A percentile compares a stretch with the other conserved stretches of the same genome.
These are phyloP conservation scores for Latrodectus geometricus DNA, from an alignment of 1,140 invertebrate species.

Conservation along the genomic window DNA sequence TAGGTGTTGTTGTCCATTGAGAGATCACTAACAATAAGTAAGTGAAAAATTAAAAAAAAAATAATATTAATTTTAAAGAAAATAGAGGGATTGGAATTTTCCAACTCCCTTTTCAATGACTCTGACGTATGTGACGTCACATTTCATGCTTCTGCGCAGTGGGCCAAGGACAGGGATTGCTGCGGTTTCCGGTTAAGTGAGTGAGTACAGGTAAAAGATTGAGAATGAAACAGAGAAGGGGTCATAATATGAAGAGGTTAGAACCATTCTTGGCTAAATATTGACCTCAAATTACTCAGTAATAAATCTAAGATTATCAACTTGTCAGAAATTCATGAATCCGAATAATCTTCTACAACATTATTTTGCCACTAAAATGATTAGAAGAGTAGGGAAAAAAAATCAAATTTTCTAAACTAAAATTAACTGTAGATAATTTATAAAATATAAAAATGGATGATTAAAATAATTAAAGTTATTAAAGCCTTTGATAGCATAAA, in stretches of 20 bases:
- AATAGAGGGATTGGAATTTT: neutral
- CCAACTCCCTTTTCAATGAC: neutral
- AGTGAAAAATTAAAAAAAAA: neutral
- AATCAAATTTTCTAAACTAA: too few relatives aligned
- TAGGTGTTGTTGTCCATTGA: neutral
- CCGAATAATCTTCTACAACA: neutral
- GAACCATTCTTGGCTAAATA: slow-evolving; percentile 11
- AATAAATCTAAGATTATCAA: neutral
- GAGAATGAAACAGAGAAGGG: slow-evolving; percentile 44
- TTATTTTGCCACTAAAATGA: too few relatives aligned
- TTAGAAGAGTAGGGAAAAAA: too few relatives aligned
- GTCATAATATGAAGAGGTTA: slow-evolving; percentile 21
- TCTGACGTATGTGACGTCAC: slow-evolving; percentile 50
- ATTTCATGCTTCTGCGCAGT: slow-evolving; percentile 8
- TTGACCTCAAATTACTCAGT: slow-evolving; percentile 37
- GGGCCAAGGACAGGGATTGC: slow-evolving; percentile 58
- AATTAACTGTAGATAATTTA: too few relatives aligned
- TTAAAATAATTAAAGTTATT: too few relatives aligned
- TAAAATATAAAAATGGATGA: too few relatives aligned
- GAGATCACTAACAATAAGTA: neutral
- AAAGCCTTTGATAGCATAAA: too few relatives aligned
- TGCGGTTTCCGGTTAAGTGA: slow-evolving; percentile 54
- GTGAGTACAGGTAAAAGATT: slow-evolving; percentile 48
- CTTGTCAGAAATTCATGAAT: neutral
- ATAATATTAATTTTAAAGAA: neutral